Evolutionary conservation across 92 coral and sea anemone genomes (phyloP).

Genomic region (Siderastrea radians): DNA sequence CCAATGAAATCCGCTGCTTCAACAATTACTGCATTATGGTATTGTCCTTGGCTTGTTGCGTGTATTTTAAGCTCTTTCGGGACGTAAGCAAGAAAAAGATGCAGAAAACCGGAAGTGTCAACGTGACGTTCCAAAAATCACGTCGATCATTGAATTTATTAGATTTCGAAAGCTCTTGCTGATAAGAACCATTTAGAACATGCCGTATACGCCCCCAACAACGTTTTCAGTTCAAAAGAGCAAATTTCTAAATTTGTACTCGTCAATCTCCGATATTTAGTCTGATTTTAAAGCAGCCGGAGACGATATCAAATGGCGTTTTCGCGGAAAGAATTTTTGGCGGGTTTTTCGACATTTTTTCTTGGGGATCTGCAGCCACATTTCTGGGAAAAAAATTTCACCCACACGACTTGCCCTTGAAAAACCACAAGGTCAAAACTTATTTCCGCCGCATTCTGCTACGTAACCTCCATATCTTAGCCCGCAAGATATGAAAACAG

Average conservation of each 20-base stretch:
- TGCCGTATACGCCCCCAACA: background rate
- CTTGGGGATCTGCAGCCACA: background rate
- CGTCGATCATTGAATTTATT: conserved; percentile 47
- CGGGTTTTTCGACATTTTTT: background rate
- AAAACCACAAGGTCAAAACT: conserved; percentile 22
- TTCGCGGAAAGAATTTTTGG: background rate
- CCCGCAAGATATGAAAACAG: background rate
- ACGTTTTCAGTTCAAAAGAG: background rate
- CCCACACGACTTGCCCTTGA: conserved; percentile 1
- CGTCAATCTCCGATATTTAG: background rate
- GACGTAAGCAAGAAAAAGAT: conserved; percentile 10
- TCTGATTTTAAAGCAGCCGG: background rate
- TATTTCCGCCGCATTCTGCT: background rate
- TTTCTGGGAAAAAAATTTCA: background rate
- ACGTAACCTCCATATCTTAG: background rate
- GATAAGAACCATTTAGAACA: background rate
- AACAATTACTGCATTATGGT: conserved; percentile 48
- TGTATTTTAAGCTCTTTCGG: conserved; percentile 30
- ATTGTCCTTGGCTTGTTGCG: conserved; percentile 54
- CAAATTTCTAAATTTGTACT: too few species aligned
- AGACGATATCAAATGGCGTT: background rate
- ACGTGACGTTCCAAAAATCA: conserved; percentile 59
- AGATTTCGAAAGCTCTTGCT: conserved; percentile 3
- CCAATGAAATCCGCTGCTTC: conserved; percentile 35
- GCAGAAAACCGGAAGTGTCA: conserved; percentile 40